Evolutionary conservation across 2,113 vertebrate species (phyloP).

Genomic region (Equus quagga): DNA sequence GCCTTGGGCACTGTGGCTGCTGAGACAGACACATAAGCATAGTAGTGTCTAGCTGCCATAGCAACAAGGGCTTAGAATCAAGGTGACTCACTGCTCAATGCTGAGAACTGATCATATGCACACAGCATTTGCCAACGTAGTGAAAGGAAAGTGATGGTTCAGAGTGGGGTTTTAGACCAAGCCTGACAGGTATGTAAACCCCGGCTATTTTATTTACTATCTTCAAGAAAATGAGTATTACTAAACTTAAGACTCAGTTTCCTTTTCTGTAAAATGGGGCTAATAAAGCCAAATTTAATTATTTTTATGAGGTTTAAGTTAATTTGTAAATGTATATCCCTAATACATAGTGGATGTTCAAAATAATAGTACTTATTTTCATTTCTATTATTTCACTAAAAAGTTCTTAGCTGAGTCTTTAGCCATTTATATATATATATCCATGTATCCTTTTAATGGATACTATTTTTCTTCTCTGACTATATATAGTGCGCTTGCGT

Average conservation of each 20-base stretch:
- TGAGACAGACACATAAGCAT: not conserved
- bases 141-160: not conserved
- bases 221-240: not conserved
- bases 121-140: rapidly evolving
- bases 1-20: no score
- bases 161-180: not conserved
- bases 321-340: not conserved
- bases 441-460: not conserved
- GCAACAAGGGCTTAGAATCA: not conserved
- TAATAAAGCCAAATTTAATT: not conserved
- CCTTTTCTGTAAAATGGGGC: not conserved
- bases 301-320: not conserved
- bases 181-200: not conserved
- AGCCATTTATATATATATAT: not conserved
- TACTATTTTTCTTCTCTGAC: not conserved
- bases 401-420: not conserved
- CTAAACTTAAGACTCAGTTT: not conserved
- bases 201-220: not conserved
- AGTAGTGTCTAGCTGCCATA: not conserved
- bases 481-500: not conserved
- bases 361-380: not conserved
- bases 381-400: conserved; percentile 1
- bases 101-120: not conserved
- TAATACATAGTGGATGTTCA: not conserved
- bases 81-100: not conserved